Evolutionary conservation across 1,140 invertebrate species (phyloP).

Genomic region (Drosophila repleta): DNA sequence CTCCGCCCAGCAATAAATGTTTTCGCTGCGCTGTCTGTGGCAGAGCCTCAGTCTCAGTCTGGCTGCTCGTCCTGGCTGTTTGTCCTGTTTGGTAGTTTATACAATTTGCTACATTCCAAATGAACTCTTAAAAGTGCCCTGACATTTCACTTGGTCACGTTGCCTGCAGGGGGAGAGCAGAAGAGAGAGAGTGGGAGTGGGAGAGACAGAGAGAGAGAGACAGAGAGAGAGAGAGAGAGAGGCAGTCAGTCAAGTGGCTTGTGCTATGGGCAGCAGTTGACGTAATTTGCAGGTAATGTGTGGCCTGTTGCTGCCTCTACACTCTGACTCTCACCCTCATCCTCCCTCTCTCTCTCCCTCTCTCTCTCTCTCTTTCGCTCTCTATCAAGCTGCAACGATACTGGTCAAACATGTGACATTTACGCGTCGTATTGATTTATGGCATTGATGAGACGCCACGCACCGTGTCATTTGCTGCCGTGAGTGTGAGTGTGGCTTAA

Average conservation of each 20-base stretch:
- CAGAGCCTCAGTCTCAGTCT: neutral
- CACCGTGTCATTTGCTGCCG: conserved; percentile 11
- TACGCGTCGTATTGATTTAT: conserved; percentile 58
- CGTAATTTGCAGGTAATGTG: conserved; percentile 79
- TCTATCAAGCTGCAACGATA: conserved; percentile 14
- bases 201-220: neutral
- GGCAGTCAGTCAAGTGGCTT: neutral
- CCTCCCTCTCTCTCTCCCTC: neutral
- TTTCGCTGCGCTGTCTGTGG: conserved; percentile 1
- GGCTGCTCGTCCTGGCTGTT: neutral
- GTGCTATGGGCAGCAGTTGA: conserved; percentile 55
- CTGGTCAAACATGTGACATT: conserved; percentile 37
- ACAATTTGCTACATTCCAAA: conserved; percentile 52
- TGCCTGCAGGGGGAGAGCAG: neutral
- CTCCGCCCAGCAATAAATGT: neutral
- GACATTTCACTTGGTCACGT: conserved; percentile 72
- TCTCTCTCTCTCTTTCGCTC: conserved; percentile 4
- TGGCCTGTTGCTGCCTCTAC: conserved; percentile 48
- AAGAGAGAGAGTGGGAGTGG: neutral
- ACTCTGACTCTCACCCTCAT: conserved; percentile 4
- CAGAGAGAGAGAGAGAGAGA: neutral
- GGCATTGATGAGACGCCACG: conserved; percentile 13
- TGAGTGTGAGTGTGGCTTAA: conserved; percentile 45
- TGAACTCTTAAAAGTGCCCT: conserved; percentile 74
- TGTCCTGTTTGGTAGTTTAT: conserved; percentile 26